Evolutionary conservation across 2,797 vertebrate species (phyloP).

Genomic region (Ceyx erithaca): DNA sequence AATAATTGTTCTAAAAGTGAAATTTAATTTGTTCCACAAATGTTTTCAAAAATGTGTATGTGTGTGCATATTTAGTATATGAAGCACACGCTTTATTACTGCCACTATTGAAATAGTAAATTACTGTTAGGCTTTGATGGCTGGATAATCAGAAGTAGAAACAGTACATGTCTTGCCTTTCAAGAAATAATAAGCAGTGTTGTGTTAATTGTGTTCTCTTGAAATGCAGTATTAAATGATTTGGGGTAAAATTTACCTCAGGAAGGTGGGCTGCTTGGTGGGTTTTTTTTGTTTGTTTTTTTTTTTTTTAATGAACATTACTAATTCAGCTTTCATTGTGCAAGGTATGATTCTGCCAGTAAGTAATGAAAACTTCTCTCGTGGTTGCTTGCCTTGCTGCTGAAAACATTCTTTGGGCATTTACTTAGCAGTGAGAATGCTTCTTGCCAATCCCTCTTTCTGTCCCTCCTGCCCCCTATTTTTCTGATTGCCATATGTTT

Average conservation of each 20-base stretch:
- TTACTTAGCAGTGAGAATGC: background rate
- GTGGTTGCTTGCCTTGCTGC: background rate
- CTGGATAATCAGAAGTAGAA: background rate
- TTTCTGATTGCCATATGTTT: background rate
- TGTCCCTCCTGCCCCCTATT: rapidly evolving
- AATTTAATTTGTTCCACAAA: background rate
- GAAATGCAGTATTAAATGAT: background rate
- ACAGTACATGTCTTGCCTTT: background rate
- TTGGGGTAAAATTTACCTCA: background rate
- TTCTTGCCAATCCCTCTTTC: background rate
- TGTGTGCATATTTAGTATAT: background rate
- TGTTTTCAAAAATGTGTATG: background rate
- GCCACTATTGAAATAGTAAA: background rate
- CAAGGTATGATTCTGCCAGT: background rate
- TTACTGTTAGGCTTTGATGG: background rate
- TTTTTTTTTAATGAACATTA: background rate
- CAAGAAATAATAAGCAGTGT: background rate
- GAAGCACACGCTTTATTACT: background rate
- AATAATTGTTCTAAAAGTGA: background rate
- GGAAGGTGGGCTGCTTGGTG: background rate
- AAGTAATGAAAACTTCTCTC: background rate
- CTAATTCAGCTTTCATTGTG: background rate
- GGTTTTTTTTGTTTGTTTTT: too few relatives aligned
- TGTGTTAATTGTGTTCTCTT: background rate
- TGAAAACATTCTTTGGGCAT: background rate